phyloP scores from a whole-genome alignment of 2,888 invertebrate genomes.

The Tubiluchus corallicola region DNA sequence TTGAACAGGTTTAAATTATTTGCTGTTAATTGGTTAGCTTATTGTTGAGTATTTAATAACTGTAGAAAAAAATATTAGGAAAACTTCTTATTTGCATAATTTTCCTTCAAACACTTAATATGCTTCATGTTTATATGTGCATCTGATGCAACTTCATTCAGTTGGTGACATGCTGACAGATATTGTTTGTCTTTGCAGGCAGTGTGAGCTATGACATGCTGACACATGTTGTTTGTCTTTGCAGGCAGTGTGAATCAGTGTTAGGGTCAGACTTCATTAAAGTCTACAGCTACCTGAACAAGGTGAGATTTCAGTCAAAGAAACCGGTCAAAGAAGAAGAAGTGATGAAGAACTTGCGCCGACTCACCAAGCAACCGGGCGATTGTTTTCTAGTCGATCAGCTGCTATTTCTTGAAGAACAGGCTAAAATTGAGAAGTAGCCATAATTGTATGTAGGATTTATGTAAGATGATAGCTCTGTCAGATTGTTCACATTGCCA shows the following conservation, averaged over 20 bases:
- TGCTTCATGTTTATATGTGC: conserved; percentile 16
- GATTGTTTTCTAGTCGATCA: conserved; percentile 29
- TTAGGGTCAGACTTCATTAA: conserved; percentile 24
- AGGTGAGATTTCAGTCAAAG: conserved; percentile 17
- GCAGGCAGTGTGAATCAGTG: conserved; percentile 23
- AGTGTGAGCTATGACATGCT: not conserved
- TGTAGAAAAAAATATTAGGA: too few species aligned
- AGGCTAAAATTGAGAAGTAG: conserved; percentile 10
- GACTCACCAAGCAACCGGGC: conserved; percentile 23
- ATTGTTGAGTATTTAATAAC: too few species aligned
- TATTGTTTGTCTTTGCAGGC: not conserved
- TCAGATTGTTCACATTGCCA: too few species aligned
- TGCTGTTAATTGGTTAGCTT: too few species aligned
- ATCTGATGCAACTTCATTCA: not conserved
- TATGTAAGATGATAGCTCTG: too few species aligned
- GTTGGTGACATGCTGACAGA: not conserved
- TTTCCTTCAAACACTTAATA: too few species aligned
- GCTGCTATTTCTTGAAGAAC: conserved; percentile 26
- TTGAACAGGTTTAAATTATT: too few species aligned
- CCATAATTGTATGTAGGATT: too few species aligned
- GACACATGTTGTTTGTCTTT: not conserved
- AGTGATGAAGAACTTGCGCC: conserved; percentile 23
- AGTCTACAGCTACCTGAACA: conserved; percentile 24
- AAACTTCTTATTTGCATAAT: too few species aligned
- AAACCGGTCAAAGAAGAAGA: conserved; percentile 19